Conservation (phyloP, 2,888 invertebrate genomes). For the Tetheella fluctuosa region DNA sequence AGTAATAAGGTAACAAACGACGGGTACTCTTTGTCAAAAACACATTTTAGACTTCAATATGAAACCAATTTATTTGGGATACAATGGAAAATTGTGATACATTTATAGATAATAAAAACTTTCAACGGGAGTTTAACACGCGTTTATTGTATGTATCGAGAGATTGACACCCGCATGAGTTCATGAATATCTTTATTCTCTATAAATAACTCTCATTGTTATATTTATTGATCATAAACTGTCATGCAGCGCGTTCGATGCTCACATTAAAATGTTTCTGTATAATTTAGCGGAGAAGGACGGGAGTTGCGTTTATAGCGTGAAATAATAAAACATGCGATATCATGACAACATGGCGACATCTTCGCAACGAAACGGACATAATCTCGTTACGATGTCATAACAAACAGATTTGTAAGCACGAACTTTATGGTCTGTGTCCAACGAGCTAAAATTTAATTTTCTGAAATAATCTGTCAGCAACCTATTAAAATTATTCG, state of each 20-base stretch:
- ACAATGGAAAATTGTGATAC: slow-evolving; percentile 1
- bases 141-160: slow-evolving; percentile 43
- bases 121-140: slow-evolving; percentile 36
- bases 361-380: slow-evolving; percentile 79
- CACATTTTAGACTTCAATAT: neutral
- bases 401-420: slow-evolving; percentile 85
- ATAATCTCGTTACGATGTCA: slow-evolving; percentile 84
- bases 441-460: slow-evolving; percentile 84
- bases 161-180: slow-evolving; percentile 60
- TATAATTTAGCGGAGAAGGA: slow-evolving; percentile 62
- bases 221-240: slow-evolving; percentile 69
- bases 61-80: neutral
- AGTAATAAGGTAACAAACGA: neutral
- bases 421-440: slow-evolving; percentile 82
- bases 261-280: slow-evolving; percentile 66
- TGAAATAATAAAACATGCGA: slow-evolving; percentile 78
- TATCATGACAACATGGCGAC: slow-evolving; percentile 73
- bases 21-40: too few relatives aligned
- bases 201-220: slow-evolving; percentile 62
- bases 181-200: slow-evolving; percentile 60
- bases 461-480: slow-evolving; percentile 83
- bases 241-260: slow-evolving; percentile 60
- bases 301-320: slow-evolving; percentile 65
- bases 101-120: slow-evolving; percentile 31
- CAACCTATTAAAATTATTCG: slow-evolving; percentile 80